Percentiles rank a stretch among this genome's conserved stretches.
phyloP scores from a whole-genome alignment of 2,888 invertebrate species.

The Apodemia mormo region DNA sequence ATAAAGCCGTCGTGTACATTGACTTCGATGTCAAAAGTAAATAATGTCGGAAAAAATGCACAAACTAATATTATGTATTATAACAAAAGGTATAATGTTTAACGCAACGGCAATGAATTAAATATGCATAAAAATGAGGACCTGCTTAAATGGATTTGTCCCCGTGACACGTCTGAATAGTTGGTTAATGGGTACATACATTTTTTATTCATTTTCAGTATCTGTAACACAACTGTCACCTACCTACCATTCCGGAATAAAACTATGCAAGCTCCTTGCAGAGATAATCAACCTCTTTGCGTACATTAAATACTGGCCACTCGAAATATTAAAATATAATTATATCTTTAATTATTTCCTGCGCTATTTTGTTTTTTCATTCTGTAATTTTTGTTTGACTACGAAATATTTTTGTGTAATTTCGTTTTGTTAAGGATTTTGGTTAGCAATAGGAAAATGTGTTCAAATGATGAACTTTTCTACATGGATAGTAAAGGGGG shows the following conservation, averaged over 20 bases:
- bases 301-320: not conserved
- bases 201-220: not conserved
- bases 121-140: too few species aligned
- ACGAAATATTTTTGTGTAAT: not conserved
- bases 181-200: not conserved
- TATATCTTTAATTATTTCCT: not conserved
- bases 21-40: too few species aligned
- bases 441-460: not conserved
- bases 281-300: not conserved
- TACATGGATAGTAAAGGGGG: not conserved
- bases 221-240: not conserved
- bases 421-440: not conserved
- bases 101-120: too few species aligned
- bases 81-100: too few species aligned
- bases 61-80: too few species aligned
- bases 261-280: not conserved
- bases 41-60: too few species aligned
- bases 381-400: not conserved
- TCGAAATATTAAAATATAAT: not conserved
- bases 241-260: too few species aligned
- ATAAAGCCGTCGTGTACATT: too few species aligned
- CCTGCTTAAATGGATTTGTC: not conserved
- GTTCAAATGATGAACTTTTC: slow-evolving; percentile 1
- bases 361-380: not conserved
- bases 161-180: not conserved